These are phyloP conservation scores for Eugnorisma glareosa DNA, from an alignment of 2,888 invertebrate genomes.

Conservation along the genomic window DNA sequence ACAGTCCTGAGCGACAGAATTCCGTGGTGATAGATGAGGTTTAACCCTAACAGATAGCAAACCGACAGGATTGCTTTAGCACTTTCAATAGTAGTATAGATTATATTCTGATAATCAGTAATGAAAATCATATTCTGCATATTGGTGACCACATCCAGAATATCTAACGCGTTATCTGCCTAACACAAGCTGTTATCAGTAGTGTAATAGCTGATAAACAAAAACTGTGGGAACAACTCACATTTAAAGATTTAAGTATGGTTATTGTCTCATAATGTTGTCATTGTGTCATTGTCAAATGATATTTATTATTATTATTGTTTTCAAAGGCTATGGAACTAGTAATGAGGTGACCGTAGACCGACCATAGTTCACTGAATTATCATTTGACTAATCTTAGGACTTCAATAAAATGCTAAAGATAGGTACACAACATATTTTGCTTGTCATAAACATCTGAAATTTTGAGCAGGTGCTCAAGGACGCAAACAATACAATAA, in stretches of 20 bases:
- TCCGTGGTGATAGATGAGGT: neutral
- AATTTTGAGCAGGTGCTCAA: neutral
- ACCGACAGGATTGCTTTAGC: neutral
- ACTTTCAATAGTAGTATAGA: neutral
- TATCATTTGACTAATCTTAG: neutral
- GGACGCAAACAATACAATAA: neutral
- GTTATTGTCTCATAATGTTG: neutral
- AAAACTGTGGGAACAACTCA: constrained; percentile 38
- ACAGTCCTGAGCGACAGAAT: neutral
- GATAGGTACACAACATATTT: too few species aligned
- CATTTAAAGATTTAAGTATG: neutral
- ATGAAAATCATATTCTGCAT: constrained; percentile 2
- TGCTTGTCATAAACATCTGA: neutral
- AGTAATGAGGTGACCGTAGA: neutral
- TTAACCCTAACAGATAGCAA: neutral
- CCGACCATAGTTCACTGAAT: neutral
- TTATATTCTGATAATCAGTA: neutral
- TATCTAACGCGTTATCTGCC: constrained; percentile 25
- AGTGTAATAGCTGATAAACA: constrained; percentile 24
- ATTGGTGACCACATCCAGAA: constrained; percentile 17
- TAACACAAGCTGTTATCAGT: constrained; percentile 35
- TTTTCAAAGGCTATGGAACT: neutral
- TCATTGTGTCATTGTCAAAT: too few species aligned
- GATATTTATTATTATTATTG: too few species aligned
- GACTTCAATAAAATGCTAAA: neutral